A percentile compares a stretch with the other conserved stretches of the same genome.
Conservation (phyloP, 2,113 vertebrate genomes). For the Corythoichthys haematopterus region DNA sequence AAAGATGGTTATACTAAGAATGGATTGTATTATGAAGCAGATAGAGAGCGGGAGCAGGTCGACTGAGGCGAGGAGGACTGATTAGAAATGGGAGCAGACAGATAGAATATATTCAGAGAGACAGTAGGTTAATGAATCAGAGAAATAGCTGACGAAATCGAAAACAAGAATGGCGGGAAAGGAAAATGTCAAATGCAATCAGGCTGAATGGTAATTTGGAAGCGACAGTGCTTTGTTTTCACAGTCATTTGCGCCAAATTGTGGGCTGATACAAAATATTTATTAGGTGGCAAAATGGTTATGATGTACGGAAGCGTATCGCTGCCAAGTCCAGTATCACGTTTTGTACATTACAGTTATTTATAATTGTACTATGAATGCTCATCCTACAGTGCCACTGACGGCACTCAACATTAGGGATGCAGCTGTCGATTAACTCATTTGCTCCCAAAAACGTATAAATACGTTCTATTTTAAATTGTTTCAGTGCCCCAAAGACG, state of each 20-base stretch:
- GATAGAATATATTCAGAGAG: constrained; percentile 41
- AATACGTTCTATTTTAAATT: too few relatives aligned
- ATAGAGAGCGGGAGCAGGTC: constrained; percentile 31
- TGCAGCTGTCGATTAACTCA: too few relatives aligned
- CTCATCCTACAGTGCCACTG: too few relatives aligned
- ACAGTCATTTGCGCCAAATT: constrained; percentile 33
- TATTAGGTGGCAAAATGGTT: constrained; percentile 34
- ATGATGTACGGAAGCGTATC: constrained; percentile 12
- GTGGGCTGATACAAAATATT: constrained; percentile 34
- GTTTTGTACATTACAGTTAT: too few relatives aligned
- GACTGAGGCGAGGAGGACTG: constrained; percentile 23
- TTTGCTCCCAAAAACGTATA: too few relatives aligned
- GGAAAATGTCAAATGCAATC: constrained; percentile 58
- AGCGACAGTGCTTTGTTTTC: constrained; percentile 54
- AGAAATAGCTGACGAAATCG: constrained; percentile 51
- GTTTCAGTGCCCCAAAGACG: too few relatives aligned
- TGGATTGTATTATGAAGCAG: constrained; percentile 33
- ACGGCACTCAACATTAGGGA: too few relatives aligned
- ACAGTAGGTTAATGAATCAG: constrained; percentile 31
- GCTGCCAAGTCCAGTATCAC: too few relatives aligned
- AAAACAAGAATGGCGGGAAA: constrained; percentile 46
- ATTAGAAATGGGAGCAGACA: constrained; percentile 47
- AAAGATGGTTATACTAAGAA: constrained; percentile 43
- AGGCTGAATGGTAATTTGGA: constrained; percentile 62
- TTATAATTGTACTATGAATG: too few relatives aligned